phyloP scores from a whole-genome alignment of 2,113 vertebrate species.

The Apus apus region DNA sequence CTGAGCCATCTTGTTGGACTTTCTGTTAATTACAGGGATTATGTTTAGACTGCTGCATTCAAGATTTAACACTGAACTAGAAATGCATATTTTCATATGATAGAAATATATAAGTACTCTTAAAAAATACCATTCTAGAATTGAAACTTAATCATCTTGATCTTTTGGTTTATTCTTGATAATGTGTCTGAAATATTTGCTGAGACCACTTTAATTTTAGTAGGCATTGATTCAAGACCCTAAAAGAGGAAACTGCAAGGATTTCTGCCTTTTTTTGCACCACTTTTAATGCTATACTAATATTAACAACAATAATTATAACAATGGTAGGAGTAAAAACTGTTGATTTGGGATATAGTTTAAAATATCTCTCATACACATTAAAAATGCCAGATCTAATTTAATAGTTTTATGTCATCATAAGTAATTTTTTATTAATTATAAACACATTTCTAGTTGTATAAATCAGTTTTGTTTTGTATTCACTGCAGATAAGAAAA shows the following conservation, averaged over 20 bases:
- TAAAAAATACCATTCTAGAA: neutral
- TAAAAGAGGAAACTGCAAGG: neutral
- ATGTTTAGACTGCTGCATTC: neutral
- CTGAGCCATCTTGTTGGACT: conserved; percentile 7
- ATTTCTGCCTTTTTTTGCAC: conserved; percentile 21
- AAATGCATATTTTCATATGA: neutral
- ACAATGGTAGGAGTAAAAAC: conserved; percentile 55
- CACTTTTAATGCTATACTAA: neutral
- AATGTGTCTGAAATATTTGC: neutral
- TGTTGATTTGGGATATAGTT: conserved; percentile 48
- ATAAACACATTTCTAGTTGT: conserved; percentile 51
- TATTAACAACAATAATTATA: neutral
- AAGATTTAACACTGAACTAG: conserved; percentile 1
- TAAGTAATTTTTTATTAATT: conserved; percentile 75
- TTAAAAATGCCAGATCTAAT: conserved; percentile 55
- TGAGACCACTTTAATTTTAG: neutral
- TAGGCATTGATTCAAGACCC: neutral
- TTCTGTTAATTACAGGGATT: conserved; percentile 22
- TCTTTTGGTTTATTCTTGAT: neutral
- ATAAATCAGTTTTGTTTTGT: conserved; percentile 70
- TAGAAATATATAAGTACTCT: neutral
- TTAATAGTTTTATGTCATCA: conserved; percentile 72
- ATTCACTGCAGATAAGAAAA: conserved; percentile 52
- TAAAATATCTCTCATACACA: conserved; percentile 18
- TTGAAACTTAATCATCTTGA: neutral